A percentile compares a stretch with the other conserved stretches of the same genome.
Evolutionary conservation across 2,113 vertebrate species (phyloP).

Genomic region (Percina caprodes): DNA sequence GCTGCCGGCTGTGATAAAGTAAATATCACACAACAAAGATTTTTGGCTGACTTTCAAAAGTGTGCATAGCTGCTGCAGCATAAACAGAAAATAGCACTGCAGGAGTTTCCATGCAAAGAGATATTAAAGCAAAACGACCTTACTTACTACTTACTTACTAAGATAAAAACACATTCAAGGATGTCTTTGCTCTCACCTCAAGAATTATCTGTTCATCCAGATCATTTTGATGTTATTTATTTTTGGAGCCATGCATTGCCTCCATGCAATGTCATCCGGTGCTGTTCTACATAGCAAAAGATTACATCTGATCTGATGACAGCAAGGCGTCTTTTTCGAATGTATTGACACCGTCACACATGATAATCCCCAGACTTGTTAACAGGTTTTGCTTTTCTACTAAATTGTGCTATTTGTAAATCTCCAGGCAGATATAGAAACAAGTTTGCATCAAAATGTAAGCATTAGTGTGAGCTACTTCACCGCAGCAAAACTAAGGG

Average conservation of each 20-base stretch:
- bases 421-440: background rate
- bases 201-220: background rate
- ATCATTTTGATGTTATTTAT: background rate
- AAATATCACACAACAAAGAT: constrained; percentile 42
- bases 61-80: constrained; percentile 22
- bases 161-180: background rate
- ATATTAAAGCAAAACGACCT: constrained; percentile 25
- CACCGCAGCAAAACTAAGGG: background rate
- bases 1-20: constrained; percentile 53
- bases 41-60: constrained; percentile 64
- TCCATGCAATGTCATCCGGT: constrained; percentile 2
- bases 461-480: background rate
- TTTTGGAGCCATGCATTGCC: background rate
- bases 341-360: constrained; percentile 22
- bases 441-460: background rate
- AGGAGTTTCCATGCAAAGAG: background rate
- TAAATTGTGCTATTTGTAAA: background rate
- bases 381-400: constrained; percentile 25
- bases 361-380: constrained; percentile 22
- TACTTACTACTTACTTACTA: background rate
- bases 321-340: background rate
- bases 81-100: constrained; percentile 10
- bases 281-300: constrained; percentile 13
- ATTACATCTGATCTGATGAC: constrained; percentile 35
- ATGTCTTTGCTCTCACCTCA: background rate